A percentile compares a stretch with the other conserved stretches of the same genome.
These are phyloP conservation scores for Trinorchestia longiramus DNA, from an alignment of 1,140 invertebrate species.

Conservation along the genomic window DNA sequence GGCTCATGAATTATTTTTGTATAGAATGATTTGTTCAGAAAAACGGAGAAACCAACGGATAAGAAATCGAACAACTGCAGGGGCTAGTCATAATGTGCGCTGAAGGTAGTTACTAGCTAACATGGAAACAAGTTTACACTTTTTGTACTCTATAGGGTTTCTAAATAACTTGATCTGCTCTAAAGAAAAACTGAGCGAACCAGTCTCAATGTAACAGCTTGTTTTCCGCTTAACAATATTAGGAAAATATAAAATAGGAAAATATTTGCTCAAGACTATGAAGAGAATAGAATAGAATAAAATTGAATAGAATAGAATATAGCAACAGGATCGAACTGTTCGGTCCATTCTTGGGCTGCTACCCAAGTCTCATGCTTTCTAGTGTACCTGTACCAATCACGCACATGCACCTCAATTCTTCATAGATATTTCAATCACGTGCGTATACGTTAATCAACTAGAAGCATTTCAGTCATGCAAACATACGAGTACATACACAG, in stretches of 20 bases:
- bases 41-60: background rate
- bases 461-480: too few species aligned
- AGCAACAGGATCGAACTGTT: too few species aligned
- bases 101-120: background rate
- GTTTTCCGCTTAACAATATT: background rate
- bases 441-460: too few species aligned
- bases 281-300: too few species aligned
- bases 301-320: too few species aligned
- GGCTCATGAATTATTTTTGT: constrained; percentile 54
- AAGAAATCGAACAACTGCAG: background rate
- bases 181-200: background rate
- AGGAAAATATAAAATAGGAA: background rate
- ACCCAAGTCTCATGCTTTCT: too few species aligned
- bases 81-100: background rate
- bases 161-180: background rate
- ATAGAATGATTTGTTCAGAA: constrained; percentile 31
- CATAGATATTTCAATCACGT: too few species aligned
- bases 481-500: too few species aligned
- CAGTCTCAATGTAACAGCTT: background rate
- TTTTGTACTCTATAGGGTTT: background rate
- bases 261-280: background rate
- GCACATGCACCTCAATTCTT: too few species aligned
- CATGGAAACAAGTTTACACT: background rate
- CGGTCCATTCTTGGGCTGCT: too few species aligned
- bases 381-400: too few species aligned